Conservation (phyloP, 2,113 vertebrate species). For the Camarhynchus parvulus region DNA sequence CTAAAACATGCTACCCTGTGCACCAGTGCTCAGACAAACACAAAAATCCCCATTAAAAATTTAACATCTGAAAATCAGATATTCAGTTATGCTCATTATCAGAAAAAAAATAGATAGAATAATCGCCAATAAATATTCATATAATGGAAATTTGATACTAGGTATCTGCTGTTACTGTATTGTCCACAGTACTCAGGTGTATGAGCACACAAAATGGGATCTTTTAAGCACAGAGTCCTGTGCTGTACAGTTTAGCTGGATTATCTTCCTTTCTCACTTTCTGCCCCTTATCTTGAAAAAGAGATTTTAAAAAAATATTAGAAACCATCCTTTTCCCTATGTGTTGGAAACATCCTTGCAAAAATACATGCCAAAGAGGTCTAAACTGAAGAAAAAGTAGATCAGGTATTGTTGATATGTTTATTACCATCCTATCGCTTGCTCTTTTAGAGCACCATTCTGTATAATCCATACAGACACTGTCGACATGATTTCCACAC, state of each 20-base stretch:
- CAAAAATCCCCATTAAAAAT: neutral
- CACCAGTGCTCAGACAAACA: neutral
- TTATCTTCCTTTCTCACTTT: neutral
- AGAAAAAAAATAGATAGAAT: neutral
- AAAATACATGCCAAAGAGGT: neutral
- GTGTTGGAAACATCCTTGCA: neutral
- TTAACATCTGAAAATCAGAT: neutral
- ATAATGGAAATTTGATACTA: neutral
- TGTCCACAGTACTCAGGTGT: neutral
- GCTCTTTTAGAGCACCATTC: neutral
- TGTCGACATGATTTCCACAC: neutral
- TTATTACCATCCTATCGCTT: neutral
- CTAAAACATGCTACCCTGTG: neutral
- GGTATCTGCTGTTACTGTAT: fast-evolving
- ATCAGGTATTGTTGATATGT: neutral
- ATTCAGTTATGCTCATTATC: neutral
- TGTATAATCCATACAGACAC: neutral
- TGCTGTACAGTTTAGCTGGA: neutral
- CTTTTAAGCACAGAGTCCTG: neutral
- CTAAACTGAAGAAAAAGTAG: neutral
- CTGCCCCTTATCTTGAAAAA: neutral
- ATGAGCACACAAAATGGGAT: neutral
- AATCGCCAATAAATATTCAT: neutral
- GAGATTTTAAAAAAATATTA: neutral
- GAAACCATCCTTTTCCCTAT: fast-evolving